These are phyloP conservation scores for Zaprionus tsacasi DNA, from an alignment of 1,140 invertebrate species.

Conservation along the genomic window DNA sequence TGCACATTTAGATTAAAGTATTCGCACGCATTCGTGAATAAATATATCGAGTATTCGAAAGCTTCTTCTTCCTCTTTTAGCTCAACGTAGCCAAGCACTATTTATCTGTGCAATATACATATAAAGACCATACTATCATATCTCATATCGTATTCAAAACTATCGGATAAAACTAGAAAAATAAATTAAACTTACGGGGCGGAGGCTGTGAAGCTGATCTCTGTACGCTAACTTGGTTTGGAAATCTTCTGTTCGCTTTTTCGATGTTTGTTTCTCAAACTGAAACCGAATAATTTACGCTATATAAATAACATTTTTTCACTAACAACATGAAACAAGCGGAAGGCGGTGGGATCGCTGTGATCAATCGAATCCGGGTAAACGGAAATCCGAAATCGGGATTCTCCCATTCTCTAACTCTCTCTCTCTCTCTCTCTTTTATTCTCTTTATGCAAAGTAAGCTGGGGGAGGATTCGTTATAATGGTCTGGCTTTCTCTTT, in stretches of 20 bases:
- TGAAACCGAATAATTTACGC: slow-evolving; percentile 72
- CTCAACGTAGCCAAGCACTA: slow-evolving; percentile 9
- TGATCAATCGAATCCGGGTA: slow-evolving; percentile 42
- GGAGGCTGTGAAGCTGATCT: slow-evolving; percentile 15
- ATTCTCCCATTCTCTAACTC: not conserved
- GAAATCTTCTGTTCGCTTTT: slow-evolving; percentile 12
- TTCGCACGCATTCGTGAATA: slow-evolving; percentile 19
- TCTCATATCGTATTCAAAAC: not conserved
- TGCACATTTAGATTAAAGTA: slow-evolving; percentile 50
- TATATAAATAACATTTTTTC: slow-evolving; percentile 45
- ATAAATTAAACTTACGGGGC: not conserved
- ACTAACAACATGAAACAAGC: slow-evolving; percentile 45
- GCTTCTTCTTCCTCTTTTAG: not conserved
- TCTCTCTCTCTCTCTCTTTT: not conserved
- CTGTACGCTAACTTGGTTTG: not conserved
- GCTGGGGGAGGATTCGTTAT: slow-evolving; percentile 4
- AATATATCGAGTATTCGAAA: slow-evolving; percentile 12
- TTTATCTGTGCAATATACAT: slow-evolving; percentile 2
- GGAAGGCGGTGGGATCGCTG: slow-evolving; percentile 51
- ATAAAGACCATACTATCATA: not conserved
- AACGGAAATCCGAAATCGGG: slow-evolving; percentile 4
- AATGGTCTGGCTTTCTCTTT: slow-evolving; percentile 13
- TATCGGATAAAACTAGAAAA: not conserved
- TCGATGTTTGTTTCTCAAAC: slow-evolving; percentile 54
- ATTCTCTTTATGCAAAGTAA: slow-evolving; percentile 23